Evolutionary conservation across 2,113 vertebrate species (phyloP), one percentile per base, ranked within the genome.

Genomic region (Pelecanus crispus): DNA sequence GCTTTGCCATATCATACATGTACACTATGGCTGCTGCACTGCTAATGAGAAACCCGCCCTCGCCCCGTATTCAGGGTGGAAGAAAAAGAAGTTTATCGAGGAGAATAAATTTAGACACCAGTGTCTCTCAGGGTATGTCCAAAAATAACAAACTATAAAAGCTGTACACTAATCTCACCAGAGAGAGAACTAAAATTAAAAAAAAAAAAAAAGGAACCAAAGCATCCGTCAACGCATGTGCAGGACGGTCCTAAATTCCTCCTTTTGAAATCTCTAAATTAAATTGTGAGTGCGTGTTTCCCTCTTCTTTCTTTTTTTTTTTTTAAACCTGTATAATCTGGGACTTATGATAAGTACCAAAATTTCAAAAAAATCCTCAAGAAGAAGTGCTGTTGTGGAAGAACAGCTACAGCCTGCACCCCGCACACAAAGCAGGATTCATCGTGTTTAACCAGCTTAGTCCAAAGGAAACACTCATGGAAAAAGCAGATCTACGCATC

Each of bases 371-470:
- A 92, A 65, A 62, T 63, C 21, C 21, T 47, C 2, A 0, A 66
- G 77, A 59, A 72, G 47, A 90, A 95, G 28, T 58, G 13, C 49
- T 74, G 22, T 65, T 86, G 49, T 34, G 25, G 62, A 94, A 95
- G 81, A 97, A 84, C 38, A 88, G 19, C 67, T 94, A 68, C 25
- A 81, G 84, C 45, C 84, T 94, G 72, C n/a, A 45, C 67, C 47
- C 47, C 3, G 6, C 82, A 85, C 73, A 75, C 36, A 59, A 65
- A 59, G 21, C 26, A 7, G 49, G 91, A 95, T 95, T 97, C 15
- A 7, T 91, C 2, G 1, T 44, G 6, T 92, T 86, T 85, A 93
- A 90, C 92, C 56, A 95, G 29, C 77, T 62, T 62, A 86, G 49
- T 45, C 79, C 32, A 15, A 66, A 72, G 20, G 56, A 95, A 84